Conservation (phyloP, 2,113 vertebrate genomes). For the Rhabdomys dilectus region DNA sequence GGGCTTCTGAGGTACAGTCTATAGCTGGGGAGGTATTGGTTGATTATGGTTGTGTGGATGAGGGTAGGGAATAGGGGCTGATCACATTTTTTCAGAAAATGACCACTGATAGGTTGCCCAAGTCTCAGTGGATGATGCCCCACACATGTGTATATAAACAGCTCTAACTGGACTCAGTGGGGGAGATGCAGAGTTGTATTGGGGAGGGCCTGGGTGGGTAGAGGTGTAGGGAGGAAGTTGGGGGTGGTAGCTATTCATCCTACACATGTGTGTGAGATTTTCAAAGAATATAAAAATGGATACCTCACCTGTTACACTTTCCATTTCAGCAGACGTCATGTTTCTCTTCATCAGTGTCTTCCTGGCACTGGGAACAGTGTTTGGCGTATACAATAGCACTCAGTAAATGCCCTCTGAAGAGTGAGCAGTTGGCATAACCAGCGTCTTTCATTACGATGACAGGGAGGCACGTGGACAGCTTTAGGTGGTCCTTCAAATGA, state of each 20-base stretch:
- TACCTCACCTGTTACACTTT: not conserved
- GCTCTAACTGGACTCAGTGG: not conserved
- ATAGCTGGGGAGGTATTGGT: not conserved
- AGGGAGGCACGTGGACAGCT: not conserved
- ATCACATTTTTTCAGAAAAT: not conserved
- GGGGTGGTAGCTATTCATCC: not conserved
- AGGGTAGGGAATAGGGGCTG: not conserved
- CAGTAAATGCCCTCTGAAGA: not conserved
- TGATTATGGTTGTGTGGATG: not conserved
- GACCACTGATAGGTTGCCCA: not conserved
- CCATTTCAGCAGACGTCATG: not conserved
- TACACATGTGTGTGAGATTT: not conserved
- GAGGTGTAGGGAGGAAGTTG: not conserved
- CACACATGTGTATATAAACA: not conserved
- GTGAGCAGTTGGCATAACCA: not conserved
- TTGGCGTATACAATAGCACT: not conserved
- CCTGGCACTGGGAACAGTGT: not conserved
- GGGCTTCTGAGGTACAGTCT: not conserved
- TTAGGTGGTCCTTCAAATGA: not conserved
- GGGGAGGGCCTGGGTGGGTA: not conserved
- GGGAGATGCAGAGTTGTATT: not conserved
- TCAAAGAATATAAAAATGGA: not conserved
- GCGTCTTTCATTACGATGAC: not conserved
- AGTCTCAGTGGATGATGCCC: not conserved
- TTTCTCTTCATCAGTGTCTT: not conserved